phyloP scores from a whole-genome alignment of 2,888 invertebrate genomes.

The Sarcophaga rosellei region DNA sequence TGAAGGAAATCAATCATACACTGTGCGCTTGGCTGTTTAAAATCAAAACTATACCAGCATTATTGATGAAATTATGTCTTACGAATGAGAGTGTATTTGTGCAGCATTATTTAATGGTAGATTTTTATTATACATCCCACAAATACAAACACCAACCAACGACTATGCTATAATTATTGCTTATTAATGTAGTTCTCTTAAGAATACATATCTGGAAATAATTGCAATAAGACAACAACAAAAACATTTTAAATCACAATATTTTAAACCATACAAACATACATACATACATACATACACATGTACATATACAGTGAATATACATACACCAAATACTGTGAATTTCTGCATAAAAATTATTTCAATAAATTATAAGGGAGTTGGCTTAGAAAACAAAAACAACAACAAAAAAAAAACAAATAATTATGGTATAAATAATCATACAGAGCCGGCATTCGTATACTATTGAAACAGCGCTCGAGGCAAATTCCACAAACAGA shows the following conservation, averaged over 20 bases:
- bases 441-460: constrained; percentile 20
- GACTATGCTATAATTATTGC: constrained; percentile 28
- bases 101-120: constrained; percentile 36
- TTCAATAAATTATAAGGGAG: constrained; percentile 56
- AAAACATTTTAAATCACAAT: constrained; percentile 1
- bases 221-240: not conserved
- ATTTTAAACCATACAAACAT: constrained; percentile 12
- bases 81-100: too few relatives aligned
- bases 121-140: constrained; percentile 46
- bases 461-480: constrained; percentile 30
- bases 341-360: constrained; percentile 16
- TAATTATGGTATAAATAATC: constrained; percentile 27
- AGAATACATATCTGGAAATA: constrained; percentile 7
- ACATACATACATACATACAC: constrained; percentile 12
- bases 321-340: not conserved
- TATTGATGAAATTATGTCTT: not conserved
- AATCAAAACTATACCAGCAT: not conserved
- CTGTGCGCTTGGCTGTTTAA: not conserved
- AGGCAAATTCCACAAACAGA: constrained; percentile 29
- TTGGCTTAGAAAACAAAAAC: constrained; percentile 36
- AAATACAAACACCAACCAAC: not conserved
- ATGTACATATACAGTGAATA: not conserved
- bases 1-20: constrained; percentile 44
- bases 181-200: constrained; percentile 27
- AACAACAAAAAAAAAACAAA: constrained; percentile 56